phyloP scores from a whole-genome alignment of 2,797 vertebrate genomes.

The Anguilla obscura region DNA sequence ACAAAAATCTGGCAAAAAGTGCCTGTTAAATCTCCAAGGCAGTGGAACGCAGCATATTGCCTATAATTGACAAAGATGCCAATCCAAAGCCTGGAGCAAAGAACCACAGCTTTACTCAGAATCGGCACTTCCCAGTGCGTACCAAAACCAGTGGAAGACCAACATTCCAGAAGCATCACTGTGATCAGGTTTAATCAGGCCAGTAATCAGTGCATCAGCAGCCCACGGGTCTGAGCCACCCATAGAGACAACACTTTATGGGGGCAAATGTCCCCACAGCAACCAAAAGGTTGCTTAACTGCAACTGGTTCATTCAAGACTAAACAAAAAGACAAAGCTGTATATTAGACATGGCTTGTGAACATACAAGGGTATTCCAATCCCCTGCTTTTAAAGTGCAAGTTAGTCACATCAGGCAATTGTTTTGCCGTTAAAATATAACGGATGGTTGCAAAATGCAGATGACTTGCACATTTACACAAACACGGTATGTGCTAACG shows the following conservation, averaged over 20 bases:
- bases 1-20: not conserved
- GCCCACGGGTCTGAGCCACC: not conserved
- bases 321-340: not conserved
- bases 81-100: slow-evolving; percentile 22
- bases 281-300: slow-evolving; percentile 21
- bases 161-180: slow-evolving; percentile 15
- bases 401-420: not conserved
- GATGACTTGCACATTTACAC: not conserved
- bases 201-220: slow-evolving; percentile 2
- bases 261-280: not conserved
- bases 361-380: not conserved
- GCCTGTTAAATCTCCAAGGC: slow-evolving; percentile 4
- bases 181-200: not conserved
- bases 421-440: not conserved
- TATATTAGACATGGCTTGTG: not conserved
- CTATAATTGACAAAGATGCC: slow-evolving; percentile 5
- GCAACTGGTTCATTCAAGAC: not conserved
- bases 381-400: not conserved
- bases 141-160: not conserved
- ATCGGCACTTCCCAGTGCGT: not conserved
- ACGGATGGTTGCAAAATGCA: not conserved
- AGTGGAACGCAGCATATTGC: not conserved
- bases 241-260: slow-evolving; percentile 15
- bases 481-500: not conserved
- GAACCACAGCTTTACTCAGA: not conserved